Conservation (phyloP, 2,888 invertebrate genomes). For the Adelphocoris suturalis region DNA sequence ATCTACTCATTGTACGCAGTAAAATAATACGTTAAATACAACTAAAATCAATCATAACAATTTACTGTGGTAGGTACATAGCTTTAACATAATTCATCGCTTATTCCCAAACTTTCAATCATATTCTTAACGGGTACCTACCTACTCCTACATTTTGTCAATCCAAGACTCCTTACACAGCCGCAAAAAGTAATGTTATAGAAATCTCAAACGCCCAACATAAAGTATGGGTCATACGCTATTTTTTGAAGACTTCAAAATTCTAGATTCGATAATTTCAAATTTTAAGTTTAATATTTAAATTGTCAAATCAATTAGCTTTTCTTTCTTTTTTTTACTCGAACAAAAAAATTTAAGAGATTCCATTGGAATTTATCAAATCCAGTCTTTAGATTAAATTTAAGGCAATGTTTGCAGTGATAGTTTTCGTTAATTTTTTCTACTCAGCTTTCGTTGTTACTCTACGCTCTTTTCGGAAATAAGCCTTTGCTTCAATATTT, state of each 20-base stretch:
- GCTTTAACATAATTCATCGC: background rate
- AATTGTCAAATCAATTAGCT: background rate
- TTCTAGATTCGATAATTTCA: conserved; percentile 50
- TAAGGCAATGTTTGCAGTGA: conserved; percentile 75
- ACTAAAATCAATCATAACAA: background rate
- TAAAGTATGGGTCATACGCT: background rate
- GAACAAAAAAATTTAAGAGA: conserved; percentile 41
- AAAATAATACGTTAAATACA: background rate
- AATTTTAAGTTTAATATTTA: conserved; percentile 19
- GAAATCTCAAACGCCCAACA: background rate
- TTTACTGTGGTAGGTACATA: background rate
- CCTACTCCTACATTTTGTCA: too few species aligned
- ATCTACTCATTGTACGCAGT: background rate
- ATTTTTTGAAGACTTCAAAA: conserved; percentile 27
- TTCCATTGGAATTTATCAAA: conserved; percentile 70
- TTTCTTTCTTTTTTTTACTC: background rate
- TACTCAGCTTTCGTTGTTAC: conserved; percentile 68
- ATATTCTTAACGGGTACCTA: background rate
- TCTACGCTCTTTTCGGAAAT: conserved; percentile 24
- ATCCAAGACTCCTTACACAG: conserved; percentile 29
- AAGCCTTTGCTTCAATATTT: conserved; percentile 3
- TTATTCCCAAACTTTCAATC: background rate
- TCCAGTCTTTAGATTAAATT: conserved; percentile 74
- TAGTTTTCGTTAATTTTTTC: conserved; percentile 65
- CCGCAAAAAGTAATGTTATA: conserved; percentile 11